Base-by-base conservation (phyloP, 2,888 invertebrate genomes). In the Apamea epomidion region DNA sequence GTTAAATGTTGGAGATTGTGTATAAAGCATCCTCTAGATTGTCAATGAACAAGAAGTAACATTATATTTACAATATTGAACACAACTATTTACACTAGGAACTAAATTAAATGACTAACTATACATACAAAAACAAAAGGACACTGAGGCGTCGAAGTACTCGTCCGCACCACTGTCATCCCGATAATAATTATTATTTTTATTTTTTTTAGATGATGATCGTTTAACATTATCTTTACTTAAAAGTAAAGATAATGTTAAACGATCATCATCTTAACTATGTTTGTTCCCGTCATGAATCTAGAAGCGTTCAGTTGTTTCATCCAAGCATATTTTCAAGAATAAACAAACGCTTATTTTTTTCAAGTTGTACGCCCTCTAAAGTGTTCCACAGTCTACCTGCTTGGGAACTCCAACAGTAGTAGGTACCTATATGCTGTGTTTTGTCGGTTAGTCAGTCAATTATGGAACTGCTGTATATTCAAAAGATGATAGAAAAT, bases 401-500 rank as follows among this genome's bases (percentile, higher is more conserved):
- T 67, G 45, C 21, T 45, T 54, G 45, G 65, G 32, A 76, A 29
- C 48, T n/a, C 14, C n/a, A 76, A 60, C 37, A 48, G 1, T 3
- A 32, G 8, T 32, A 12, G n/a, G 14, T n/a, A 18, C 4, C 16
- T 51, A 51, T 25, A 54, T 6, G 21, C n/a, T n/a, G 18, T 37
- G n/a, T 54, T 72, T 37, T 58, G 18, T 58, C 14, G 5, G 21
- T 16, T 37, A 58, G 10, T n/a, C 32, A 62, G 1, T 32, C 18
- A 54, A 45, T 21, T 21, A 58, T 32, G 21, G 21, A 45, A 32
- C 14, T 16, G 14, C 21, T 60, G 6, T 67, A 42, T 76, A 75
- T 72, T 65, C 8, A 58, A 51, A 37, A 73, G n/a, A 67, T 80
- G 48, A 18, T n/a, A 72, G 42, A 48, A 14, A 18, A 60, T 42